phyloP scores from a whole-genome alignment of 2,113 vertebrate species.

The Collichthys lucidus region DNA sequence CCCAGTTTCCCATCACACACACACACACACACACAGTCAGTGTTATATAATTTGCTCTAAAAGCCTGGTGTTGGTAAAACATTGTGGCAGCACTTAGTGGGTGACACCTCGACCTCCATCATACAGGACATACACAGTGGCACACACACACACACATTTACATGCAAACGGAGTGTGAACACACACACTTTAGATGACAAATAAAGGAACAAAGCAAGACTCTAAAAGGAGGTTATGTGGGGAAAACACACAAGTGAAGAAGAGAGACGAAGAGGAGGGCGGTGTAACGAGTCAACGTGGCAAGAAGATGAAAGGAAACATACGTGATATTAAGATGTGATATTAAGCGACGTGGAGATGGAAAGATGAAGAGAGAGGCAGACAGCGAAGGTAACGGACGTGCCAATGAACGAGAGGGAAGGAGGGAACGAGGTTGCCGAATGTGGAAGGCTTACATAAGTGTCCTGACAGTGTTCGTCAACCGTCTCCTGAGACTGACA shows the following conservation, averaged over 20 bases:
- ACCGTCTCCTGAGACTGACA: conserved; percentile 20
- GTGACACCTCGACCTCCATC: conserved; percentile 31
- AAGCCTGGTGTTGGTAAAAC: conserved; percentile 35
- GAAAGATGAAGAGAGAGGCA: background rate
- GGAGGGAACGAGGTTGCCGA: conserved; percentile 6
- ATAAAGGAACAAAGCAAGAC: background rate
- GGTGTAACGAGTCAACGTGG: background rate
- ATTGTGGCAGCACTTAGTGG: conserved; percentile 18
- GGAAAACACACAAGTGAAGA: background rate
- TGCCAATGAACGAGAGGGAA: conserved; percentile 1
- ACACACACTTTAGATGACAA: conserved; percentile 14
- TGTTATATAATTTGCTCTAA: conserved; percentile 31
- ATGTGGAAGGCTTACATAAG: conserved; percentile 51
- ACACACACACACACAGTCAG: conserved; percentile 4
- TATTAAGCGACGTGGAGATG: too few relatives aligned
- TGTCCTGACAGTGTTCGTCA: conserved; percentile 29
- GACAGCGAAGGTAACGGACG: conserved; percentile 1
- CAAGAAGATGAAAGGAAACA: background rate
- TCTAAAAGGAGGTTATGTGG: conserved; percentile 1
- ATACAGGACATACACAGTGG: conserved; percentile 4
- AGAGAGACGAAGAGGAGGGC: background rate
- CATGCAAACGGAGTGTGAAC: background rate
- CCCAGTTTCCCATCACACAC: background rate
- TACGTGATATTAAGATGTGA: background rate
- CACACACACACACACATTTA: background rate